Conservation (phyloP, 2,797 vertebrate species). For the Enteromius mattozi region DNA sequence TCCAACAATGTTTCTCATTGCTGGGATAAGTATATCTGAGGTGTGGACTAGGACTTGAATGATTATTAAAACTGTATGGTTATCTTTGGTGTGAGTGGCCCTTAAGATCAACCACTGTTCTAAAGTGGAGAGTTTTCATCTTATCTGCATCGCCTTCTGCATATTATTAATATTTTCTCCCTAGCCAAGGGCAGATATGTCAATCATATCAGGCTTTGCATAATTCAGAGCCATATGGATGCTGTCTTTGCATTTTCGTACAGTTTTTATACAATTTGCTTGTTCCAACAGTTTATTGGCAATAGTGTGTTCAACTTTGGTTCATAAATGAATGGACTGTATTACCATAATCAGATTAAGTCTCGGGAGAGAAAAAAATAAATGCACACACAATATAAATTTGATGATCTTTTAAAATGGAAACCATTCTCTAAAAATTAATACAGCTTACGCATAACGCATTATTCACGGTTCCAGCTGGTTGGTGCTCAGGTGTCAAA, state of each 20-base stretch:
- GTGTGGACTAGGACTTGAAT: neutral
- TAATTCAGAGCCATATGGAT: constrained; percentile 33
- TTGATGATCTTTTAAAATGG: constrained; percentile 49
- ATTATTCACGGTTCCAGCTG: constrained; percentile 66
- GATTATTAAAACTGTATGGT: neutral
- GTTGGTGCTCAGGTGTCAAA: constrained; percentile 54
- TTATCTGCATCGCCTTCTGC: constrained; percentile 9
- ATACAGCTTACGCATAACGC: constrained; percentile 60
- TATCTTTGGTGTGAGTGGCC: neutral
- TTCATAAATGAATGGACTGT: constrained; percentile 35
- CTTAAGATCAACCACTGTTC: neutral
- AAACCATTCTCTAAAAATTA: constrained; percentile 67
- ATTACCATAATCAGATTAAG: constrained; percentile 44
- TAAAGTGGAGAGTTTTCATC: neutral
- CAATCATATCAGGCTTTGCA: constrained; percentile 19
- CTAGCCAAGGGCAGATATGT: constrained; percentile 21
- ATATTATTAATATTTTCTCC: constrained; percentile 17
- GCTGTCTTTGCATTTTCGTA: constrained; percentile 47
- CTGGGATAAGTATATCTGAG: neutral
- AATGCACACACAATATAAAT: constrained; percentile 27
- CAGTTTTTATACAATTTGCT: constrained; percentile 58
- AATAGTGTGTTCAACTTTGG: constrained; percentile 55
- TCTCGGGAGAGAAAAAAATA: constrained; percentile 27
- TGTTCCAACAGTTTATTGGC: constrained; percentile 63
- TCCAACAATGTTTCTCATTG: neutral